phyloP scores from a whole-genome alignment of 2,113 vertebrate species.

The Drymodes brunneopygia region DNA sequence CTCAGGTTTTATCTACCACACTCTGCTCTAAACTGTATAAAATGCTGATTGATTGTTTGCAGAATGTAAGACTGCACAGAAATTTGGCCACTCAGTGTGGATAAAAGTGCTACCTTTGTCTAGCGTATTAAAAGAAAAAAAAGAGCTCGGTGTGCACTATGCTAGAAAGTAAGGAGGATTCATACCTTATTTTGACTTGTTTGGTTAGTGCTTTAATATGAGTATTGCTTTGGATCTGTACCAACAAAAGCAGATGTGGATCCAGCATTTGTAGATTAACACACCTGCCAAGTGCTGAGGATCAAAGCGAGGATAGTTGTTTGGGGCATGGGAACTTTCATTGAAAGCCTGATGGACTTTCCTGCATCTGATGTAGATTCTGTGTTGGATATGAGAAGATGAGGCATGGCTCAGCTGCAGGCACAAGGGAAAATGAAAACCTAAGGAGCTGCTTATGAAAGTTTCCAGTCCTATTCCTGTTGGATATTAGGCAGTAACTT shows the following conservation, averaged over 20 bases:
- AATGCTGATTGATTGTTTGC: background rate
- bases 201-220: conserved; percentile 24
- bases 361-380: conserved; percentile 45
- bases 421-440: conserved; percentile 35
- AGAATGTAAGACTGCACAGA: background rate
- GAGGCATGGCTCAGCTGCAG: conserved; percentile 56
- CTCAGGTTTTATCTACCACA: background rate
- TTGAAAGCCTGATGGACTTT: conserved; percentile 19
- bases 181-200: conserved; percentile 44
- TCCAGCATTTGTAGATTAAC: conserved; percentile 36
- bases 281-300: conserved; percentile 58
- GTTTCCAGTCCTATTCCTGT: conserved; percentile 33
- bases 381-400: background rate
- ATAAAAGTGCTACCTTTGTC: background rate
- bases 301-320: conserved; percentile 40
- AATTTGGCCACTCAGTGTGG: background rate
- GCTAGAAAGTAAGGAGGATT: conserved; percentile 24
- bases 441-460: conserved; percentile 35
- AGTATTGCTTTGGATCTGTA: conserved; percentile 54
- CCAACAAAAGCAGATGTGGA: conserved; percentile 60
- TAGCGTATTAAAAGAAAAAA: background rate
- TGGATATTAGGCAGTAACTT: conserved; percentile 45
- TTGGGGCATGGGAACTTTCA: conserved; percentile 43
- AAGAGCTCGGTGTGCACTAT: background rate
- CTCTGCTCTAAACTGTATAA: background rate